Evolutionary conservation across 2,797 vertebrate species (phyloP), one percentile per base, ranked within the genome.

Genomic region (Steatocranus sp.): DNA sequence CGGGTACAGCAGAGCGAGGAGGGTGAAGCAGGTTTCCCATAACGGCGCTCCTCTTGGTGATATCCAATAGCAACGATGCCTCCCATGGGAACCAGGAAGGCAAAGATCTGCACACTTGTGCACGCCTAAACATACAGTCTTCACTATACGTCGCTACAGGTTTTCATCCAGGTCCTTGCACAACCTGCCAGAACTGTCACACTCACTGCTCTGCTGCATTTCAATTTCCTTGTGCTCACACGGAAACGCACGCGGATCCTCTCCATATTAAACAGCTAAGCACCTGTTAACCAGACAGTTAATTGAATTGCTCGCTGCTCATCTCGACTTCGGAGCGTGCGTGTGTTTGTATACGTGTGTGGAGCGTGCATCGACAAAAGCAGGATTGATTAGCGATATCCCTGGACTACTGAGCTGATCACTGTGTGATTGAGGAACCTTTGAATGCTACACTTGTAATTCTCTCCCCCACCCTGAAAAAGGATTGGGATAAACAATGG

Each of bases 151-250:
- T 93, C 11, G n/a, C 63, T 25, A 5, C 79, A 25, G 86, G 76
- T 92, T 92, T 90, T 86, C 86, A 86, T 89, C 87, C 48, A 63
- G 92, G 91, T 68, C 83, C 78, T 84, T 89, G 93, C 89, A 89
- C 89, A 94, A 93, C 92, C 89, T 87, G 89, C 92, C 80, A 85
- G 89, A 94, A 86, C 90, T 87, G 93, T 93, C 90, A 93, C 93
- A 91, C 86, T 95, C 83, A 89, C 92, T 95, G 96, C 94, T 96
- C 95, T 90, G 88, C 94, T 96, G 96, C 93, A 54, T 96, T 96
- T 93, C 93, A 95, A 96, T 96, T 96, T 96, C 54, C 90, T 88
- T 76, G 75, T 78, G 46, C 74, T 77, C 83, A 17, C 78, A 74
- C 43, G 38, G 34, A 43, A 75, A 83, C 83, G 53, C 79, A 82